phyloP scores from a whole-genome alignment of 2,888 invertebrate genomes.

The Fragum whitleyi region DNA sequence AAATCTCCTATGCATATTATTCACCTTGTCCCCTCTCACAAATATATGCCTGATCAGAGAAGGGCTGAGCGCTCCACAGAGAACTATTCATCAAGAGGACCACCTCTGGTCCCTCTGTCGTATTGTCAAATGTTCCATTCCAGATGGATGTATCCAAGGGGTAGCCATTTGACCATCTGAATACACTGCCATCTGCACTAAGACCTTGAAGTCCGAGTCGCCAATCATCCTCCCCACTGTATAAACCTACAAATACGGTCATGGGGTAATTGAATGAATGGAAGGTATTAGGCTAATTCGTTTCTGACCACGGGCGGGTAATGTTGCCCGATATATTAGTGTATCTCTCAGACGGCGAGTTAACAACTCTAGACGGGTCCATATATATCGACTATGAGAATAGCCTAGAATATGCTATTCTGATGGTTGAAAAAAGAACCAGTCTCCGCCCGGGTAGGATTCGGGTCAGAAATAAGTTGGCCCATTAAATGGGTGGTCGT shows the following conservation, averaged over 20 bases:
- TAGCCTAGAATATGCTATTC: too few species aligned
- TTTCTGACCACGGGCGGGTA: too few species aligned
- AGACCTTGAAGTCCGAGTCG: slow-evolving; percentile 43
- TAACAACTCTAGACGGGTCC: too few species aligned
- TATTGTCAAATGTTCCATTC: slow-evolving; percentile 22
- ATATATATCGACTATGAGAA: too few species aligned
- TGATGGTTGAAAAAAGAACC: too few species aligned
- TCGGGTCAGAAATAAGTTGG: too few species aligned
- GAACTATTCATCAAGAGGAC: slow-evolving; percentile 16
- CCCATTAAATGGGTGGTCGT: too few species aligned
- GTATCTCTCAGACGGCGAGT: too few species aligned
- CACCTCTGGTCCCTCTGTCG: slow-evolving; percentile 26
- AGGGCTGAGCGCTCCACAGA: neutral
- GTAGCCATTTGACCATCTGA: slow-evolving; percentile 55
- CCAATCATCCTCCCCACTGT: slow-evolving; percentile 39
- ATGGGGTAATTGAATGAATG: neutral
- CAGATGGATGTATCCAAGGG: slow-evolving; percentile 9
- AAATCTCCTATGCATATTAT: too few species aligned
- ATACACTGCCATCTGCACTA: slow-evolving; percentile 34
- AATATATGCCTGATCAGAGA: slow-evolving; percentile 32
- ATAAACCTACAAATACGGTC: slow-evolving; percentile 45
- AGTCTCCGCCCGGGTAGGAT: too few species aligned
- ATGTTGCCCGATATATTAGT: too few species aligned
- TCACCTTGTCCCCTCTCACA: slow-evolving; percentile 56
- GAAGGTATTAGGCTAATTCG: too few species aligned